Conservation (phyloP, 2,113 vertebrate species). For the Rhinoderma darwinii region DNA sequence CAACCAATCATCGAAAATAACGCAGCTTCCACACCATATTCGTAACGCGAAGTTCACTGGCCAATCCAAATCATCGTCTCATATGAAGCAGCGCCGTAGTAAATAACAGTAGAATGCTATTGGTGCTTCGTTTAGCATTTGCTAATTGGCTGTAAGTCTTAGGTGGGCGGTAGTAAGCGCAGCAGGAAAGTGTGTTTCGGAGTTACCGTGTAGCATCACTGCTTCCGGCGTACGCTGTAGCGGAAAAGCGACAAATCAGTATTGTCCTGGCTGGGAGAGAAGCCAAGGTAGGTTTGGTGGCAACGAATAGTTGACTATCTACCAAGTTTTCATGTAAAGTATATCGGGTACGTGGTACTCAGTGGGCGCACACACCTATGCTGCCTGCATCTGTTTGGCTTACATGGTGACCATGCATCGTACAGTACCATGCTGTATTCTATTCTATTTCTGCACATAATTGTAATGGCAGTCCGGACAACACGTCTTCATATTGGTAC, state of each 20-base stretch:
- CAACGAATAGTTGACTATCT: background rate
- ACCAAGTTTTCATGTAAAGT: background rate
- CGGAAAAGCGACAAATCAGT: background rate
- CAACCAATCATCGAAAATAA: too few species aligned
- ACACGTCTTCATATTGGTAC: too few species aligned
- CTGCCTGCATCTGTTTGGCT: too few species aligned
- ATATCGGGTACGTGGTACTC: too few species aligned
- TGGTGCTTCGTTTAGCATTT: background rate
- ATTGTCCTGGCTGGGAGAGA: background rate
- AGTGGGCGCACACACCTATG: too few species aligned
- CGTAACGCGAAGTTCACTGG: background rate
- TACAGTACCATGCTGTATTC: too few species aligned
- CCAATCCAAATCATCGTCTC: background rate
- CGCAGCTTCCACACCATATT: too few species aligned
- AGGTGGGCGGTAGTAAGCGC: background rate
- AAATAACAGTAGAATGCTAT: background rate
- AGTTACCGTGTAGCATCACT: slow-evolving; percentile 32
- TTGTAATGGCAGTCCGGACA: too few species aligned
- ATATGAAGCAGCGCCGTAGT: background rate
- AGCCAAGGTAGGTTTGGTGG: background rate
- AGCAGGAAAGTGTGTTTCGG: slow-evolving; percentile 22
- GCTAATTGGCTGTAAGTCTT: background rate
- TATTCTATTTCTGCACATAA: too few species aligned
- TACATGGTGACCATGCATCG: too few species aligned
- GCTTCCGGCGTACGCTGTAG: slow-evolving; percentile 13